Percentiles rank a stretch among this genome's conserved stretches.
These are phyloP conservation scores for Latrodectus elegans DNA, from an alignment of 2,888 invertebrate species.

Conservation along the genomic window DNA sequence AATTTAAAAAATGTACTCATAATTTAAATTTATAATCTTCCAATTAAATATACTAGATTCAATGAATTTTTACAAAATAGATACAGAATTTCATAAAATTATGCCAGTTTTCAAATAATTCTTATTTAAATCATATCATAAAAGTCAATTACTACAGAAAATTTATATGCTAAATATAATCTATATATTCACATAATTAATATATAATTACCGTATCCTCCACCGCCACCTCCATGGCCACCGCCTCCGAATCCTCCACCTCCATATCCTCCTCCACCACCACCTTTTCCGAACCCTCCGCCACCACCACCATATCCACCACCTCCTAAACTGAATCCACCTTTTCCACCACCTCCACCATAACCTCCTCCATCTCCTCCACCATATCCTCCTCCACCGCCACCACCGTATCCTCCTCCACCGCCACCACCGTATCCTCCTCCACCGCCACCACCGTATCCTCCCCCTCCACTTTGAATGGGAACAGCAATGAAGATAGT, in stretches of 20 bases:
- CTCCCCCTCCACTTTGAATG: constrained; percentile 31
- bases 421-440: constrained; percentile 4
- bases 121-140: too few species aligned
- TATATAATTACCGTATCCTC: not conserved
- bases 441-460: constrained; percentile 11
- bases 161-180: too few species aligned
- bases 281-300: not conserved
- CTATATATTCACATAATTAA: too few species aligned
- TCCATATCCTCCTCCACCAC: not conserved
- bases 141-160: too few species aligned
- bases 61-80: too few species aligned
- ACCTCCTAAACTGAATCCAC: not conserved
- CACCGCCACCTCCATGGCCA: constrained; percentile 10
- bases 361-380: not conserved
- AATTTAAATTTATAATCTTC: too few species aligned
- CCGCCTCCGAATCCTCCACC: not conserved
- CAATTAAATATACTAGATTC: too few species aligned
- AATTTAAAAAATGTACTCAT: too few species aligned
- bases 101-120: too few species aligned
- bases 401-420: not conserved
- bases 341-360: constrained; percentile 12
- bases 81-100: too few species aligned
- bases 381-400: constrained; percentile 14
- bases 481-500: constrained; percentile 60
- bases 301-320: not conserved